Evolutionary conservation across 2,888 invertebrate species (phyloP), one percentile per base, ranked within the genome.

Genomic region (Diadromus collaris): DNA sequence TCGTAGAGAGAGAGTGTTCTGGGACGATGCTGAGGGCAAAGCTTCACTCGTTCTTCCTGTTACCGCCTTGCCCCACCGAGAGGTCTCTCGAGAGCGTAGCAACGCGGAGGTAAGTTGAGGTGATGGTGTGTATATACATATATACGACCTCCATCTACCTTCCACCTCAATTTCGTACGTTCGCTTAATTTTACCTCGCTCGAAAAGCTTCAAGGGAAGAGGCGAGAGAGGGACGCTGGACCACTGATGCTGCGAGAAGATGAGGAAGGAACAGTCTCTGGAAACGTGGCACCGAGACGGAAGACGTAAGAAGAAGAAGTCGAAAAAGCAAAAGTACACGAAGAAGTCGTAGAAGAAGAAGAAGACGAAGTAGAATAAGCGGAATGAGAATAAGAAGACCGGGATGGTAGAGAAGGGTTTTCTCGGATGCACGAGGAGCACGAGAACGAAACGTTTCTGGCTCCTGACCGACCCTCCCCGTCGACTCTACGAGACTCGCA

Each of bases 151-250:
- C 51, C 13, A 60, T 46, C 58, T 56, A 41, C 41, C 58, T 48
- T 61, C 38, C 85, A 81, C 84, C 86, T 87, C 85, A 86, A 88
- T 88, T 88, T 85, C 84, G 84, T 86, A 86, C 86, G 83, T 85
- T 83, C 85, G 82, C 86, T 87, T 88, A 87, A 88, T 88, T 86
- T 85, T 83, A 79, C 80, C 78, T 79, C 54, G 27, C 16, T 6
- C 16, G 70, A 67, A 78, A 69, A 63, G 74, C 58, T 41, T 29
- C 24, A 68, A 38, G 78, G 56, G 19, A 48, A 54, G 74, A 61
- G 70, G 70, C 2, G 70, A 51, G 60, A 64, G 48, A 56, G 54
- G 56, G 27, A 61, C 51, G 27, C 76, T 68, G 58, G 38, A 44
- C 51, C 58, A 21, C 44, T 58, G 69, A 76, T 64, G 73, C 58